Conservation (phyloP, 2,888 invertebrate species). For the Epistrophe grossulariae region DNA sequence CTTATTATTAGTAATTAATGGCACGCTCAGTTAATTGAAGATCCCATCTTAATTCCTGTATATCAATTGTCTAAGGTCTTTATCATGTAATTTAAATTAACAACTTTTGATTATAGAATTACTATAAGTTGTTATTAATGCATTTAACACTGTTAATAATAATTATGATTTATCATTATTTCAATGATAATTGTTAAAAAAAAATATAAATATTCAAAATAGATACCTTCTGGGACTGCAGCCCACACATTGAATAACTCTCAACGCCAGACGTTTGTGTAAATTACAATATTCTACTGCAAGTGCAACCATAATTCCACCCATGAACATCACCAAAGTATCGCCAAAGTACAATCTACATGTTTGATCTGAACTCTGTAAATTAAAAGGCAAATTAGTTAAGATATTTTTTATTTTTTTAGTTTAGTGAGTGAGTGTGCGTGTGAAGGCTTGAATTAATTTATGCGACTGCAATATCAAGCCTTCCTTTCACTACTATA, state of each 20-base stretch:
- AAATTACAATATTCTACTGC: slow-evolving; percentile 95
- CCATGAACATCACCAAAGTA: slow-evolving; percentile 94
- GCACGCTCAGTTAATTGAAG: slow-evolving; percentile 56
- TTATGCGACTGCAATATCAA: slow-evolving; percentile 33
- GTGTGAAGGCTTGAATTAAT: slow-evolving; percentile 40
- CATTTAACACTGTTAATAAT: slow-evolving; percentile 1
- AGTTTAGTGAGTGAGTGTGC: slow-evolving; percentile 13
- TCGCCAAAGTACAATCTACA: slow-evolving; percentile 91
- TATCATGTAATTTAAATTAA: slow-evolving; percentile 22
- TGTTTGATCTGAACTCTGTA: slow-evolving; percentile 85
- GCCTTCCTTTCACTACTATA: not conserved
- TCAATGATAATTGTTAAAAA: not conserved
- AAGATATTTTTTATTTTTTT: not conserved
- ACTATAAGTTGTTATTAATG: slow-evolving; percentile 4
- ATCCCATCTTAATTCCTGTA: slow-evolving; percentile 25
- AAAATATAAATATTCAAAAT: slow-evolving; percentile 2
- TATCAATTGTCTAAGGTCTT: slow-evolving; percentile 20
- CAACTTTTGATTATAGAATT: not conserved
- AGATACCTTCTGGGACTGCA: slow-evolving; percentile 89
- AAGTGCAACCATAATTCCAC: slow-evolving; percentile 95
- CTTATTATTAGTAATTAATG: slow-evolving; percentile 62
- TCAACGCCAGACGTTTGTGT: slow-evolving; percentile 93
- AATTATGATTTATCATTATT: slow-evolving; percentile 3
- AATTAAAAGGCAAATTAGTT: slow-evolving; percentile 40
- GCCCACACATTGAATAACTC: slow-evolving; percentile 91